These are phyloP conservation scores for Tridacna crocea DNA, from an alignment of 2,888 invertebrate species.

Conservation along the genomic window DNA sequence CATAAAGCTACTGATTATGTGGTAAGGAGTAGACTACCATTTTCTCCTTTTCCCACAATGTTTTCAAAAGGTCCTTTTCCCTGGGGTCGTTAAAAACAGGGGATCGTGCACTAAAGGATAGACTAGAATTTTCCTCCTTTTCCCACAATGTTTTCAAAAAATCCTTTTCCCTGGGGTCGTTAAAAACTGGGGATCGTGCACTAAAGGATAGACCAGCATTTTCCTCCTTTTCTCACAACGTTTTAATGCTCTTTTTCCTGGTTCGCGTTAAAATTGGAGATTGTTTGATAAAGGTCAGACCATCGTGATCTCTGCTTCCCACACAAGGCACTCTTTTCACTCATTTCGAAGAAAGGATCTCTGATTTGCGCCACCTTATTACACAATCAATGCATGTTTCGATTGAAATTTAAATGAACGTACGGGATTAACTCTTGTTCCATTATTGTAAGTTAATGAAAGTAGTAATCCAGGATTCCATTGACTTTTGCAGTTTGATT, in stretches of 20 bases:
- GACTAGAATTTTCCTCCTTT: not conserved
- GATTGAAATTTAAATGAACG: conserved; percentile 22
- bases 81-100: not conserved
- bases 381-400: conserved; percentile 18
- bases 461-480: not conserved
- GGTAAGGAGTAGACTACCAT: no score
- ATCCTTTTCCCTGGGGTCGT: not conserved
- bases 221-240: not conserved
- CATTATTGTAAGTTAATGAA: conserved; percentile 1
- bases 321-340: not conserved
- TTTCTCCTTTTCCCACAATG: not conserved
- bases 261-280: not conserved
- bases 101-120: not conserved
- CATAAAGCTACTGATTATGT: no score
- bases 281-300: no score
- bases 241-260: not conserved
- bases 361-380: conserved; percentile 3
- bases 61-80: not conserved
- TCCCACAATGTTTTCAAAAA: not conserved
- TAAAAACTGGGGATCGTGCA: not conserved
- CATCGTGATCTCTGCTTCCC: not conserved
- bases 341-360: not conserved
- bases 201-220: not conserved
- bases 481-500: not conserved
- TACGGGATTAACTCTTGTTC: conserved; percentile 13